phyloP scores from a whole-genome alignment of 2,113 vertebrate genomes.

The Gopherus evgoodei region DNA sequence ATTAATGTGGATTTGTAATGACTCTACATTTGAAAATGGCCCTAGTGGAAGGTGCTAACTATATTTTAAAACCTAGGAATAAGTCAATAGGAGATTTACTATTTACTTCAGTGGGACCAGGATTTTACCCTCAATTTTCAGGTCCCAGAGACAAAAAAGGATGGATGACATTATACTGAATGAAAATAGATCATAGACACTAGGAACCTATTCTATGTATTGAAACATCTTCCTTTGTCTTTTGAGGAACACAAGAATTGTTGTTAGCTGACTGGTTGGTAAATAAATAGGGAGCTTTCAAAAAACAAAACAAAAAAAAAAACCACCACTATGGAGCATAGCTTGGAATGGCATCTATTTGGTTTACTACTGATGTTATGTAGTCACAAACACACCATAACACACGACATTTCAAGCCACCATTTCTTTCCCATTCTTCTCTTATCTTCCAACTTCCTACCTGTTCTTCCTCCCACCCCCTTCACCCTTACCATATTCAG shows the following conservation, averaged over 20 bases:
- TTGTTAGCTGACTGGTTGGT: not conserved
- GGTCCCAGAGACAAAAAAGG: not conserved
- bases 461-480: not conserved
- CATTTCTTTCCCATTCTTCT: not conserved
- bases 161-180: not conserved
- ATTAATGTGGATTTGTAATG: not conserved
- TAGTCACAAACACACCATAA: not conserved
- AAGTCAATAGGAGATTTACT: not conserved
- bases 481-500: not conserved
- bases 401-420: not conserved
- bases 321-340: not conserved
- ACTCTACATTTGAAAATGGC: constrained; percentile 2
- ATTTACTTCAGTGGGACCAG: not conserved
- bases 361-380: not conserved
- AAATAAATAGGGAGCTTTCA: not conserved
- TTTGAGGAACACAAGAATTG: not conserved
- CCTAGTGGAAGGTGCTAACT: not conserved
- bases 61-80: not conserved
- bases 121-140: not conserved
- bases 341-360: not conserved
- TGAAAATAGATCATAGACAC: not conserved
- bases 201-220: not conserved
- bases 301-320: not conserved
- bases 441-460: not conserved
- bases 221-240: not conserved